A percentile compares a stretch with the other conserved stretches of the same genome.
Evolutionary conservation across 2,113 vertebrate genomes (phyloP).

Genomic region (Neotragus pygmaeus): DNA sequence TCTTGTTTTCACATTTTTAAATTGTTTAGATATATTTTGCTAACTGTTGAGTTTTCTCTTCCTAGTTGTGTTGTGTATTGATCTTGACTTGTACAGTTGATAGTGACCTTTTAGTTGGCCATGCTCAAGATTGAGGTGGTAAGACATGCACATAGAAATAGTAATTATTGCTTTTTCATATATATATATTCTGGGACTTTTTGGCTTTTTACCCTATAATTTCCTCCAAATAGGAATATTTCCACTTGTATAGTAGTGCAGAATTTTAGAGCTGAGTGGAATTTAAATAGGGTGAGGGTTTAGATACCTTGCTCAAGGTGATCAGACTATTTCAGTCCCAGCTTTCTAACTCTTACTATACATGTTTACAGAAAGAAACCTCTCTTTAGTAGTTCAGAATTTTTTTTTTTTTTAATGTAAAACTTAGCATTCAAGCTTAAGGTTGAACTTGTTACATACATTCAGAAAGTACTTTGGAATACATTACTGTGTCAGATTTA

Average conservation of each 20-base stretch:
- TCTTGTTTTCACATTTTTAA: conserved; percentile 1
- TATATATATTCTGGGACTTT: background rate
- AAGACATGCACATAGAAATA: background rate
- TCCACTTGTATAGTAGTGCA: background rate
- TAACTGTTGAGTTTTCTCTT: conserved; percentile 13
- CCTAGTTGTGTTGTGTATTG: background rate
- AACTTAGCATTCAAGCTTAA: background rate
- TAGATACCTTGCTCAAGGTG: background rate
- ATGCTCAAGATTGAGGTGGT: background rate
- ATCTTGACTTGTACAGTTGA: background rate
- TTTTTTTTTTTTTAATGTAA: background rate
- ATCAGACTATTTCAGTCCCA: background rate
- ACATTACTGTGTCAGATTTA: background rate
- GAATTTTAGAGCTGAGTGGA: background rate
- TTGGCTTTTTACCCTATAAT: background rate
- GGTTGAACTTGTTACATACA: background rate
- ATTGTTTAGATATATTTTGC: conserved; percentile 12
- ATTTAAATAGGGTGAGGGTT: background rate
- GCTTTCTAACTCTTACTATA: background rate
- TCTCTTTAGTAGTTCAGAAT: background rate
- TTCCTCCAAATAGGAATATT: background rate
- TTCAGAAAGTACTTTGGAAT: background rate
- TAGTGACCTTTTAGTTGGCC: conserved; percentile 9
- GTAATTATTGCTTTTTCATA: background rate
- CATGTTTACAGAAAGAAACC: background rate